Percentiles rank a stretch among this genome's conserved stretches.
phyloP scores from a whole-genome alignment of 1,140 invertebrate genomes.

The Drosophila varians region DNA sequence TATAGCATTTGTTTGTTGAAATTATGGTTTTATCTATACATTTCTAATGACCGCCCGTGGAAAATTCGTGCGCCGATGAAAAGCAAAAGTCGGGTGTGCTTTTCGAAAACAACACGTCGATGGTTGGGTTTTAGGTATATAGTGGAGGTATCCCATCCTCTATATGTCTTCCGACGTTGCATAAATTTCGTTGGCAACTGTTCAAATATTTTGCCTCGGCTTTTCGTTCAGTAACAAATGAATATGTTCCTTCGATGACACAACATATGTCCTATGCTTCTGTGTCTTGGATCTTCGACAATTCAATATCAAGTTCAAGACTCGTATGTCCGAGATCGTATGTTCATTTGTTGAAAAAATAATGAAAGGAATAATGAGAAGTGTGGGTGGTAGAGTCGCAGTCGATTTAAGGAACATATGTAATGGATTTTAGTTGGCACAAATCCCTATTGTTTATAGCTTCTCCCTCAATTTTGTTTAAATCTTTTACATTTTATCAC shows the following conservation, averaged over 20 bases:
- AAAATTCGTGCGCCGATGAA: conserved; percentile 50
- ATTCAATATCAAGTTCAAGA: conserved; percentile 79
- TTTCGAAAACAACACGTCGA: conserved; percentile 37
- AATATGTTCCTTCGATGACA: conserved; percentile 66
- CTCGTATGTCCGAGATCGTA: conserved; percentile 29
- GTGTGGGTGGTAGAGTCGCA: neutral
- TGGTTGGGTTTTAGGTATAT: conserved; percentile 17
- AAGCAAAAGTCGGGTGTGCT: conserved; percentile 38
- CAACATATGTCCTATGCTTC: conserved; percentile 31
- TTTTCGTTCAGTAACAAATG: conserved; percentile 62
- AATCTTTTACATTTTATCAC: conserved; percentile 36
- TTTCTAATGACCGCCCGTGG: conserved; percentile 32
- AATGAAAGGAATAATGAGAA: neutral
- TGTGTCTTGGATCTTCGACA: conserved; percentile 13
- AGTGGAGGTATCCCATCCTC: conserved; percentile 21
- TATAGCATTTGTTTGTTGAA: conserved; percentile 45
- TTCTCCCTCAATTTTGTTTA: conserved; percentile 8
- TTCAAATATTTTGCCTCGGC: conserved; percentile 70
- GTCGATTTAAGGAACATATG: neutral
- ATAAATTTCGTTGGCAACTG: conserved; percentile 71
- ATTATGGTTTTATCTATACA: conserved; percentile 30
- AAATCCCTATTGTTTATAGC: neutral
- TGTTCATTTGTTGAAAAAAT: conserved; percentile 30
- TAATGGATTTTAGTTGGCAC: conserved; percentile 20
- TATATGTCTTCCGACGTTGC: conserved; percentile 55